Evolutionary conservation across 2,888 invertebrate genomes (phyloP), one percentile per base, ranked within the genome.

Genomic region (Cordilura impudica): DNA sequence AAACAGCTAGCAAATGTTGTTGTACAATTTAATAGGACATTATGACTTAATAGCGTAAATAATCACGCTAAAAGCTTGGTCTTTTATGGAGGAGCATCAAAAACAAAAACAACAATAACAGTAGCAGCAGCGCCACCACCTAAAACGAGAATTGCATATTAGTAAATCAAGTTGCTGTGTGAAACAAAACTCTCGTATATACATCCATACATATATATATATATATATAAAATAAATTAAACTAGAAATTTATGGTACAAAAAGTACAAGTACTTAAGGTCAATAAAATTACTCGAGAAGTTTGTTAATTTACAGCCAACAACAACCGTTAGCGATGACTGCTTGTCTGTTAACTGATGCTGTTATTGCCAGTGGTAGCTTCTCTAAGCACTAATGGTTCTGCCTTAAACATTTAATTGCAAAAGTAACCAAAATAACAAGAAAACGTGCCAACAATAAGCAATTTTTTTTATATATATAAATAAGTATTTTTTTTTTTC

Each of bases 401-500:
- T 31, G 31, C 51, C 66, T 66, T 53, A 18, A 66, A 53, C 35
- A 66, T 66, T 77, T 77, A 77, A 71, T 71, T 77, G 71, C 18
- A 16, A 16, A 26, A 45, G 19, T n/a, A 23, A 45, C 16, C 23
- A n/a, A 60, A 19, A 60, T 53, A 58, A 66, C 49, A 66, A 54
- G 76, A 53, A 65, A 66, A 77, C 76, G 76, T 77, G 71, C 76
- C 71, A 58, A 21, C 47, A 66, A 71, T 77, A 77, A 71, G 35
- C 47, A 71, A 77, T 71, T 66, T 58, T 23, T 18, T 12, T 8
- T 53, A 26, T 43, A 53, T 35, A 16, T 12, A 29, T 23, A 31
- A 35, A 18, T 31, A n/a, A n/a, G 29, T 54, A 54, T 12, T 4
- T 31, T 19, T 26, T 43, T 26, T 16, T 43, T 43, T 18, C 35